A percentile compares a stretch with the other conserved stretches of the same genome.
Conservation (phyloP, 2,888 invertebrate genomes). For the Caenorhabditis doughertyi region DNA sequence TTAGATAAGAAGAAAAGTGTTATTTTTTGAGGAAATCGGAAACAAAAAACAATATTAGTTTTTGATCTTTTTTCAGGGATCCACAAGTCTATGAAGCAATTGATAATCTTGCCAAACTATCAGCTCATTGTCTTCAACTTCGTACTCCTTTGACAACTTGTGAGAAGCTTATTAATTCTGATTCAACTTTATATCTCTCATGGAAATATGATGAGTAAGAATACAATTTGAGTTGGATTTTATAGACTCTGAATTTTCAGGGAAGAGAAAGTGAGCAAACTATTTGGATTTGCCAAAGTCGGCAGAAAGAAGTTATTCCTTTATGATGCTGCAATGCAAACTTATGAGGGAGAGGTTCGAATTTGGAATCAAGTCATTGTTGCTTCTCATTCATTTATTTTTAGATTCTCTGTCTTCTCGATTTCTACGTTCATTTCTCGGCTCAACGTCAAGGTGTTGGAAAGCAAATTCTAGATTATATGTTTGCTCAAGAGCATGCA, state of each 20-base stretch:
- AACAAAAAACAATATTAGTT: background rate
- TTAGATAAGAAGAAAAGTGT: background rate
- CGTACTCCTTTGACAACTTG: constrained; percentile 73
- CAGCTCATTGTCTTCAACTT: constrained; percentile 74
- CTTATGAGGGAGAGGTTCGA: constrained; percentile 85
- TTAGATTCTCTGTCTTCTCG: constrained; percentile 90
- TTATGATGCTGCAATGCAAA: constrained; percentile 76
- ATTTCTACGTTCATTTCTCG: constrained; percentile 92
- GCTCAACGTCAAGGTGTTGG: constrained; percentile 92
- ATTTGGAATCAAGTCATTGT: background rate
- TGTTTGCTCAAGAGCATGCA: constrained; percentile 86
- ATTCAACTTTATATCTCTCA: constrained; percentile 75
- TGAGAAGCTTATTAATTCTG: constrained; percentile 74
- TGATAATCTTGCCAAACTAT: constrained; percentile 72
- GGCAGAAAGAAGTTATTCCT: constrained; percentile 93
- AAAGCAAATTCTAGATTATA: constrained; percentile 90
- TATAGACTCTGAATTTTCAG: constrained; percentile 65
- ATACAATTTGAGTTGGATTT: background rate
- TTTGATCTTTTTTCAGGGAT: constrained; percentile 55
- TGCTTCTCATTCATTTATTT: background rate
- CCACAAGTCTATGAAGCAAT: constrained; percentile 68
- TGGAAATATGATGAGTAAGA: constrained; percentile 78
- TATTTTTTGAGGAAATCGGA: background rate
- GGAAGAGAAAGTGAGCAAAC: constrained; percentile 70
- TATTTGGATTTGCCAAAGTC: constrained; percentile 91